phyloP scores from a whole-genome alignment of 2,888 invertebrate genomes.

The Papilio protenor region DNA sequence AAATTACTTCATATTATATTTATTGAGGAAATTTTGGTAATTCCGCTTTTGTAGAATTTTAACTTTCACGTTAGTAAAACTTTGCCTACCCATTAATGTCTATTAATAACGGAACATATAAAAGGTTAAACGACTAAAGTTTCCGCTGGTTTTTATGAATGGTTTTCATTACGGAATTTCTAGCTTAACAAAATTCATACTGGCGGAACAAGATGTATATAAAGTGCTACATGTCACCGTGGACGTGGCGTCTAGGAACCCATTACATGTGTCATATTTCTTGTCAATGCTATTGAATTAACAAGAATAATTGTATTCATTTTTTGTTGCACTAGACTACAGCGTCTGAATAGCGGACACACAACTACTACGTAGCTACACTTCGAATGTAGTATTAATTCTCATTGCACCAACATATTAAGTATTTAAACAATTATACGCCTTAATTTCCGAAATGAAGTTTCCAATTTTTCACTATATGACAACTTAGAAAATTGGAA shows the following conservation, averaged over 20 bases:
- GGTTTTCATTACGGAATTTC: conserved; percentile 34
- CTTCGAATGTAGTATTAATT: not conserved
- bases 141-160: conserved; percentile 15
- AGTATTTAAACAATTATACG: not conserved
- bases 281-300: conserved; percentile 55
- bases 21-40: conserved; percentile 22
- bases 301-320: conserved; percentile 6
- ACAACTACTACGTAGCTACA: not conserved
- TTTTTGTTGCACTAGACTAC: not conserved
- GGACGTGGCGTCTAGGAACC: conserved; percentile 57
- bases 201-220: conserved; percentile 63
- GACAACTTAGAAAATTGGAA: not conserved
- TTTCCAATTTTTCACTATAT: not conserved
- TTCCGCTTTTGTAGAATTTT: conserved; percentile 9
- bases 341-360: not conserved
- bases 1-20: conserved; percentile 10
- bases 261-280: conserved; percentile 57
- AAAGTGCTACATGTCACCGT: conserved; percentile 64
- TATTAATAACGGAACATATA: not conserved
- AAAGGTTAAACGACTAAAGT: conserved; percentile 8
- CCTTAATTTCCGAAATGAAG: not conserved
- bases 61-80: conserved; percentile 20
- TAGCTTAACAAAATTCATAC: conserved; percentile 73
- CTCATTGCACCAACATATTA: not conserved
- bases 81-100: not conserved